These are phyloP conservation scores for Limonius californicus DNA, from an alignment of 1,140 invertebrate species.

Conservation along the genomic window DNA sequence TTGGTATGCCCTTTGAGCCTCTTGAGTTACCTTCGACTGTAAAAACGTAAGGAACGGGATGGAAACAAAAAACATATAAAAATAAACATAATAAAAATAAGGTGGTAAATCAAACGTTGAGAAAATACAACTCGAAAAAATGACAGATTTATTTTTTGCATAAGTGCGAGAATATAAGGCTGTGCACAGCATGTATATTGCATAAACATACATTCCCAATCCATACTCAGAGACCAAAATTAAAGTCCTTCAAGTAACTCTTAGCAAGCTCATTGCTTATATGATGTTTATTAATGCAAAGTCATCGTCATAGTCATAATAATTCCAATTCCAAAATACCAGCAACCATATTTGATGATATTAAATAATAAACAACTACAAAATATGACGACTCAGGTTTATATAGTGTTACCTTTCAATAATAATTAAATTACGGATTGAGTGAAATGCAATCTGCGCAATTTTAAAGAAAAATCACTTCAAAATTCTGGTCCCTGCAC, in stretches of 20 bases:
- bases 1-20: slow-evolving; percentile 87
- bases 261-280: no score
- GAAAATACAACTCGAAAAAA: neutral
- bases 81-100: slow-evolving; percentile 42
- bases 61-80: slow-evolving; percentile 45
- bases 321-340: no score
- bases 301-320: no score
- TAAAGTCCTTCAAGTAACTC: no score
- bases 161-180: neutral
- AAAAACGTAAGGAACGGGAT: slow-evolving; percentile 41
- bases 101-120: slow-evolving; percentile 19
- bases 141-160: neutral
- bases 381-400: no score
- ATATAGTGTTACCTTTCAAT: no score
- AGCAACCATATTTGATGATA: no score
- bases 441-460: no score
- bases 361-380: no score
- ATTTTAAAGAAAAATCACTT: no score
- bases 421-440: no score
- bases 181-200: slow-evolving; percentile 1
- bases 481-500: neutral
- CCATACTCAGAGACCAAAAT: neutral
- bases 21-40: slow-evolving; percentile 72
- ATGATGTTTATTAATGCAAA: no score
- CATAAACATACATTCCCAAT: neutral